Evolutionary conservation across 2,797 vertebrate species (phyloP).

Genomic region (Mastacembelus armatus): DNA sequence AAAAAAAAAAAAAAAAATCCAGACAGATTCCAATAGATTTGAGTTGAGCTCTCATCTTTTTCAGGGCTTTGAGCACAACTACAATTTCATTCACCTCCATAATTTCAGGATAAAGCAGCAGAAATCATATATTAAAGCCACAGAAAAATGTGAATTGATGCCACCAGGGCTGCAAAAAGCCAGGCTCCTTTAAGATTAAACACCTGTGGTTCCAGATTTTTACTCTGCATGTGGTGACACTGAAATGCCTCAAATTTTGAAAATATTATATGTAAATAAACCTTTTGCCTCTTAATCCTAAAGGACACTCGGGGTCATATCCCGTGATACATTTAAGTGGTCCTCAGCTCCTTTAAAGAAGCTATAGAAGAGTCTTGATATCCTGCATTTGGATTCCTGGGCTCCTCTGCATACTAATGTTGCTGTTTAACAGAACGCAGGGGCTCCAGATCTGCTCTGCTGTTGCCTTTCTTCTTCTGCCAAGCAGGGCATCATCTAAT

Average conservation of each 20-base stretch:
- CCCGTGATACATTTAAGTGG: slow-evolving; percentile 37
- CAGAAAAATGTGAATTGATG: neutral
- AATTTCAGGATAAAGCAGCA: too few species aligned
- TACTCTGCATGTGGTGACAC: neutral
- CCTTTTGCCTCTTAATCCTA: neutral
- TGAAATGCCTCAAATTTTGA: slow-evolving; percentile 2
- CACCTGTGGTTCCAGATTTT: neutral
- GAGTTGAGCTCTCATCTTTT: too few species aligned
- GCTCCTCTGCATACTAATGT: slow-evolving; percentile 60
- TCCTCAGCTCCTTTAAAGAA: slow-evolving; percentile 36
- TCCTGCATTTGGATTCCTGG: slow-evolving; percentile 45
- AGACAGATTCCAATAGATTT: too few species aligned
- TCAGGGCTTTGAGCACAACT: too few species aligned
- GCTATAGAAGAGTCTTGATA: slow-evolving; percentile 27
- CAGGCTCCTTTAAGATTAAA: neutral
- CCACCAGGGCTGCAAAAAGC: neutral
- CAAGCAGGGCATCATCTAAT: slow-evolving; percentile 51
- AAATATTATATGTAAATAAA: slow-evolving; percentile 26
- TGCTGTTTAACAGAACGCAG: slow-evolving; percentile 30
- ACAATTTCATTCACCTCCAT: too few species aligned
- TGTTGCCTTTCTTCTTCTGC: slow-evolving; percentile 60
- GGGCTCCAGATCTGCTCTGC: slow-evolving; percentile 45
- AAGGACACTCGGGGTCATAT: neutral
- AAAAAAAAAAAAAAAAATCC: too few species aligned
- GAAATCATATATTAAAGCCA: too few species aligned